Evolutionary conservation across 2,888 invertebrate species (phyloP), one percentile per base, ranked within the genome.

Genomic region (Eupithecia abbreviata): DNA sequence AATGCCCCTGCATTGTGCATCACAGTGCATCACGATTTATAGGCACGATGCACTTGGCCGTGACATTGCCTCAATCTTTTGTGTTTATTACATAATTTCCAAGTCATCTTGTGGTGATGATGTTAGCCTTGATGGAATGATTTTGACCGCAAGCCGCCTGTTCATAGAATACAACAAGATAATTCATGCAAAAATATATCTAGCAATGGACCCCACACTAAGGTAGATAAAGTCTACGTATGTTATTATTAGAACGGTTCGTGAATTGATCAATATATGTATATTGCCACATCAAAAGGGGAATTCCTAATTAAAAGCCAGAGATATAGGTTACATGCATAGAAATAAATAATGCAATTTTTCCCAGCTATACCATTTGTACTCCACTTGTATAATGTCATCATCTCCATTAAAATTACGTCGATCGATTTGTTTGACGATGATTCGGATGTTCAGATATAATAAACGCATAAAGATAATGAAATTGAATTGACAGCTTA

Each of bases 21-120:
- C 91, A 88, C 90, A 85, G 88, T 86, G 89, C 90, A 90, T 93
- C 92, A 93, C 93, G 92, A 92, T 86, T 87, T 79, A 81, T 85
- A 85, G 83, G 84, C 91, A 92, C 90, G 91, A 90, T 86, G 89
- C 84, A 86, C 84, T 89, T 89, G 91, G 86, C 93, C 93, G 87
- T 93, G 93, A 92, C 93, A 93, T 92, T 93, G 93, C 92, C 84
- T 84, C 88, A 90, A 89, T 87, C 84, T 87, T 86, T 88, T 87
- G 78, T 84, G 86, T 88, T 87, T 80, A 83, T 80, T 80, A 79
- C 79, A 80, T 75, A 80, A 80, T 80, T 81, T 82, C 78, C 76
- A 62, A 80, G 77, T 80, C 79, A 80, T 81, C 78, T 72, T 43
- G 66, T 77, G 75, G 77, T 79, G 49, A 49, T 70, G 65, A 69